phyloP scores from a whole-genome alignment of 30 jellyfish, hydroid and myxozoan species.

The Turritopsis dohrnii region DNA sequence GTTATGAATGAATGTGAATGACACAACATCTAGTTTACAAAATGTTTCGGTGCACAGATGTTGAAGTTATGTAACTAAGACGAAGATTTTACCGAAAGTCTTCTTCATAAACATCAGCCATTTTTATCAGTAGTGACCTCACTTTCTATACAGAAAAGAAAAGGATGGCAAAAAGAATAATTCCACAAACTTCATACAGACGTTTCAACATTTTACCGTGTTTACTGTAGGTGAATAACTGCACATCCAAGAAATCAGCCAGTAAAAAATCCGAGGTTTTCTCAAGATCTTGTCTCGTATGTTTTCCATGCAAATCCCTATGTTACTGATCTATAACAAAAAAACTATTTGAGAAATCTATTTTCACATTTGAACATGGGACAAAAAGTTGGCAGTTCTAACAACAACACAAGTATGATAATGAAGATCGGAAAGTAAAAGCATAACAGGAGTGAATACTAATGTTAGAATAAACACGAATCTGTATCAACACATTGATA shows the following conservation, averaged over 20 bases:
- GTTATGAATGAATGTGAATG: too few relatives aligned
- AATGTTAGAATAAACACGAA: too few relatives aligned
- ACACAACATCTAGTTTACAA: too few relatives aligned
- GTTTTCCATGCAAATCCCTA: constrained; percentile 42
- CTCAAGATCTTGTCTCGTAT: constrained; percentile 20
- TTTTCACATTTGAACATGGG: not conserved
- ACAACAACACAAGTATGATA: not conserved
- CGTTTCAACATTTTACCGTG: not conserved
- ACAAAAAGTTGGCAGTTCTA: too few relatives aligned
- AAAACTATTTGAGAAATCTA: not conserved
- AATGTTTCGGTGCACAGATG: not conserved
- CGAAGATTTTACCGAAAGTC: not conserved
- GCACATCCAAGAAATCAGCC: constrained; percentile 2
- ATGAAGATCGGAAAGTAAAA: too few relatives aligned
- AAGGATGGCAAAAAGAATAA: too few relatives aligned
- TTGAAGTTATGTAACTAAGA: too few relatives aligned
- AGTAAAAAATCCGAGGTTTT: constrained; percentile 39
- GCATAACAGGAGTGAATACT: too few relatives aligned
- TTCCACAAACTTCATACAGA: not conserved
- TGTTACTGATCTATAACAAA: constrained; percentile 42
- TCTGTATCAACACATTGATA: too few relatives aligned
- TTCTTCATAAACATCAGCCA: not conserved
- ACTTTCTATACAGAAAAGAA: not conserved
- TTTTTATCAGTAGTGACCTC: not conserved
- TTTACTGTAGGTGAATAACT: not conserved